Evolutionary conservation across 2,113 vertebrate species (phyloP).

Genomic region (Terrapene triunguis): DNA sequence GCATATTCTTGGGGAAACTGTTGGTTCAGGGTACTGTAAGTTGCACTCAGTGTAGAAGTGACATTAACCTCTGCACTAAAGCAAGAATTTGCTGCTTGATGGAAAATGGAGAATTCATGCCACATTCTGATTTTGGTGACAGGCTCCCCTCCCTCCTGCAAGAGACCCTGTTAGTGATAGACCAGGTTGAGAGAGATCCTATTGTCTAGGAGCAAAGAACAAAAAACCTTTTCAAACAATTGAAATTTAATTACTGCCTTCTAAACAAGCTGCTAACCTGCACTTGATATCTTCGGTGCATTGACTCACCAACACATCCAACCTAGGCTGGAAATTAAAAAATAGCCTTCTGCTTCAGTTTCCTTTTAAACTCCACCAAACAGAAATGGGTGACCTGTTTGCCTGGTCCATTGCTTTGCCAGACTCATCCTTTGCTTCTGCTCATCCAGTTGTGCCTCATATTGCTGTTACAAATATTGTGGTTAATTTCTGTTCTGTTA

Average conservation of each 20-base stretch:
- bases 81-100: background rate
- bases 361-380: background rate
- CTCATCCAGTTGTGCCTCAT: background rate
- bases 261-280: background rate
- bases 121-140: background rate
- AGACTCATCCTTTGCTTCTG: background rate
- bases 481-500: background rate
- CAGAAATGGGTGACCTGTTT: background rate
- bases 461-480: constrained; percentile 5
- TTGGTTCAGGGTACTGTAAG: background rate
- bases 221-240: background rate
- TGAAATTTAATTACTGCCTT: background rate
- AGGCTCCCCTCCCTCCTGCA: background rate
- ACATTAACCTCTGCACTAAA: background rate
- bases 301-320: background rate
- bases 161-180: background rate
- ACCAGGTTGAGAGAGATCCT: background rate
- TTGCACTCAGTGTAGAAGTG: background rate
- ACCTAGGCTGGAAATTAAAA: background rate
- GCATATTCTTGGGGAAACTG: background rate
- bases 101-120: background rate
- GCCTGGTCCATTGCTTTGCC: background rate
- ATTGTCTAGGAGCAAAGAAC: background rate
- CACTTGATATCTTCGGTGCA: background rate
- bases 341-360: background rate